Conservation (phyloP, 2,113 vertebrate species). For the Scartelaos histophorus region DNA sequence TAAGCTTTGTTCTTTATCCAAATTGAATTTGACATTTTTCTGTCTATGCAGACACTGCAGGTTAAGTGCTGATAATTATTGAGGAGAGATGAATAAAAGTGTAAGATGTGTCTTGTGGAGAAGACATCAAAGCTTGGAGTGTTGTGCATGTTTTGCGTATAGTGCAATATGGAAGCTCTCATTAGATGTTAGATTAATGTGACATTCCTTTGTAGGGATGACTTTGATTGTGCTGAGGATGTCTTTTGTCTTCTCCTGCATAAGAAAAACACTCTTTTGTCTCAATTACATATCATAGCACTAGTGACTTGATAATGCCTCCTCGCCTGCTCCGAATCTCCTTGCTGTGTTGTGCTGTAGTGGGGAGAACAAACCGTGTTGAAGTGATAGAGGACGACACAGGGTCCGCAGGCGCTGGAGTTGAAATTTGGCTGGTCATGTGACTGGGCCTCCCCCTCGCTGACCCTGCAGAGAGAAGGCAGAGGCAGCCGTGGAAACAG, state of each 20-base stretch:
- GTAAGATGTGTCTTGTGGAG: constrained; percentile 39
- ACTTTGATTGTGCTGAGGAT: constrained; percentile 48
- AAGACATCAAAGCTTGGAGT: constrained; percentile 54
- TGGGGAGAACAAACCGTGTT: constrained; percentile 20
- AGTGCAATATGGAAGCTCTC: constrained; percentile 15
- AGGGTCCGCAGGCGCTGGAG: constrained; percentile 51
- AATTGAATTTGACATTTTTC: constrained; percentile 67
- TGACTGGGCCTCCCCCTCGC: constrained; percentile 43
- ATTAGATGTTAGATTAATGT: constrained; percentile 52
- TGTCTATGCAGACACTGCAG: constrained; percentile 48
- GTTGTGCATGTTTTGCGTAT: constrained; percentile 26
- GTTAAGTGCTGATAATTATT: constrained; percentile 74
- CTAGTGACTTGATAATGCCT: constrained; percentile 27
- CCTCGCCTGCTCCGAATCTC: background rate
- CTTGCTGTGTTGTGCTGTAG: background rate
- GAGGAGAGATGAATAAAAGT: constrained; percentile 53
- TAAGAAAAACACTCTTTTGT: constrained; percentile 22
- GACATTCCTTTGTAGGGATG: constrained; percentile 28
- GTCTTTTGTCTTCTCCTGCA: constrained; percentile 20
- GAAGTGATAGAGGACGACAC: constrained; percentile 57
- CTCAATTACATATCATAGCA: constrained; percentile 16
- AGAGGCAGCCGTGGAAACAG: constrained; percentile 40
- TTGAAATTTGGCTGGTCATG: constrained; percentile 68
- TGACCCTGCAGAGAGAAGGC: constrained; percentile 40
- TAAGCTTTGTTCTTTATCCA: constrained; percentile 46